These are phyloP conservation scores for Crotophaga sulcirostris DNA, from an alignment of 2,113 vertebrate species.

Conservation along the genomic window DNA sequence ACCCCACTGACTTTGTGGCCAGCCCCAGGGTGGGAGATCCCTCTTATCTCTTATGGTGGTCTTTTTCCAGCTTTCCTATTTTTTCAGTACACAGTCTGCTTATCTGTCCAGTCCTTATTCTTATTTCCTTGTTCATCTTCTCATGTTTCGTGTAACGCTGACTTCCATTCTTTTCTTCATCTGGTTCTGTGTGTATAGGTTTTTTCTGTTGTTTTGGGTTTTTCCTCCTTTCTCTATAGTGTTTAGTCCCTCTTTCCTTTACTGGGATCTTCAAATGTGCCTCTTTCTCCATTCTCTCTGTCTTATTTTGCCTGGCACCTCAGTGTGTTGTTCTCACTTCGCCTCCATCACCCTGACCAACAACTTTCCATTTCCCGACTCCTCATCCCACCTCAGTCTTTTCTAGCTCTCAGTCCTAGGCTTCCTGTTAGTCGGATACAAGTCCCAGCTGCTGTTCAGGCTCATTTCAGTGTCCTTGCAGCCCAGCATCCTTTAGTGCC, in stretches of 20 bases:
- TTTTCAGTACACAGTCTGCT: neutral
- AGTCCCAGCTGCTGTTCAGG: neutral
- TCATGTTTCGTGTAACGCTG: neutral
- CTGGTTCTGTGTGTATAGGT: neutral
- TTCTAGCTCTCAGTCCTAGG: neutral
- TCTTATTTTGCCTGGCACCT: neutral
- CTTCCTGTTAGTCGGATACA: neutral
- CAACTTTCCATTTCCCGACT: neutral
- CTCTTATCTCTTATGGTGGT: neutral
- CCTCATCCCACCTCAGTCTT: neutral
- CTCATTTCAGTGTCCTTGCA: neutral
- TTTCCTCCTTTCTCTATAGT: neutral
- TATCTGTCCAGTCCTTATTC: neutral
- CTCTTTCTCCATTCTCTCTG: neutral
- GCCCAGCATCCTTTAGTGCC: neutral
- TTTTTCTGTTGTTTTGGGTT: neutral
- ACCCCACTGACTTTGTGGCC: neutral
- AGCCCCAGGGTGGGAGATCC: neutral
- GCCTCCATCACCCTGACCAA: neutral
- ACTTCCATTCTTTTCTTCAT: neutral
- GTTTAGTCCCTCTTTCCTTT: neutral
- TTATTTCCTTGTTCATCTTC: neutral
- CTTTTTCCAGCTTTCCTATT: neutral
- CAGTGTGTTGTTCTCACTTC: rapidly evolving
- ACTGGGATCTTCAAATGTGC: neutral